Evolutionary conservation across 2,797 vertebrate genomes (phyloP).

Genomic region (Semotilus atromaculatus): DNA sequence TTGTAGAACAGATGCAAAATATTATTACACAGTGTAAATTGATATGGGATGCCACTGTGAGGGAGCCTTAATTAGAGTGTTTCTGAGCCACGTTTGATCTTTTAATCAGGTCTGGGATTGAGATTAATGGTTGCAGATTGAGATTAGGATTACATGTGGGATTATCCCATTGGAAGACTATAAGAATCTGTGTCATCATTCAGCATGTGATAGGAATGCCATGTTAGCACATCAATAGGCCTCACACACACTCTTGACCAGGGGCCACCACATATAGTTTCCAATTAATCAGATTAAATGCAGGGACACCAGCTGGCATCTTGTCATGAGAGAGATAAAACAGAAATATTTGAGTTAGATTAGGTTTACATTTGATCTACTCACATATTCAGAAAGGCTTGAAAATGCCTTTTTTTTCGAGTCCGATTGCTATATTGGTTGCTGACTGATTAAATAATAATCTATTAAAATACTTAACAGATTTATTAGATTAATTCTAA

Average conservation of each 20-base stretch:
- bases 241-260: conserved; percentile 33
- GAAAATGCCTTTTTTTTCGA: background rate
- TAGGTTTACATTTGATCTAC: background rate
- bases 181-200: conserved; percentile 68
- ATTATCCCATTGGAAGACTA: conserved; percentile 67
- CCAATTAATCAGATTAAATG: conserved; percentile 29
- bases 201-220: conserved; percentile 53
- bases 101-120: conserved; percentile 70
- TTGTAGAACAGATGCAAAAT: conserved; percentile 8
- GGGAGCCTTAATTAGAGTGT: conserved; percentile 68
- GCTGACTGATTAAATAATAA: background rate
- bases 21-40: conserved; percentile 1
- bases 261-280: conserved; percentile 13
- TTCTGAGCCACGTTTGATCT: conserved; percentile 56
- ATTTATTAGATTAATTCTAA: background rate
- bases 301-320: background rate
- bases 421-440: background rate
- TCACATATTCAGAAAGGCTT: background rate
- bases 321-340: background rate
- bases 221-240: conserved; percentile 55
- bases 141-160: conserved; percentile 69
- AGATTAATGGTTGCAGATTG: conserved; percentile 63
- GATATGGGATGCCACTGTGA: conserved; percentile 37
- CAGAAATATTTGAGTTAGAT: background rate
- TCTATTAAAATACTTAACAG: background rate